Percentiles rank a stretch among this genome's conserved stretches.
These are phyloP conservation scores for Takifugu rubripes DNA, from an alignment of 2,797 vertebrate genomes.

Conservation along the genomic window DNA sequence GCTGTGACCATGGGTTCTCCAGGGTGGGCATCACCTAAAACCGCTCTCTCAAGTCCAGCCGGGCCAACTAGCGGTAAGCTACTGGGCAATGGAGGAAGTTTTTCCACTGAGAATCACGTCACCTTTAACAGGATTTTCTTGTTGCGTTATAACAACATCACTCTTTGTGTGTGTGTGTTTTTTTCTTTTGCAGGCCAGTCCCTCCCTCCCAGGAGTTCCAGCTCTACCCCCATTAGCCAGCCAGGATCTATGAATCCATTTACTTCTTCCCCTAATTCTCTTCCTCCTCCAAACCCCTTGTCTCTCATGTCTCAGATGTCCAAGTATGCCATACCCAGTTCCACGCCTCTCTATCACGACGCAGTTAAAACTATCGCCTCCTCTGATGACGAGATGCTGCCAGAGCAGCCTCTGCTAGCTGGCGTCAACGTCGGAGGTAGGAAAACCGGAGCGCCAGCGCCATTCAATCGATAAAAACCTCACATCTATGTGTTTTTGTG, in stretches of 20 bases:
- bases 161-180: conserved; percentile 17
- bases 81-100: conserved; percentile 71
- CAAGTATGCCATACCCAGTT: conserved; percentile 97
- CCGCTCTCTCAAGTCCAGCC: conserved; percentile 88
- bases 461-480: neutral
- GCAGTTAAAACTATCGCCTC: conserved; percentile 99
- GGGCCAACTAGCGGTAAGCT: conserved; percentile 74
- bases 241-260: conserved; percentile 85
- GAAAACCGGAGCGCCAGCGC: neutral
- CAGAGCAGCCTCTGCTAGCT: conserved; percentile 88
- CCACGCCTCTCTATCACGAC: conserved; percentile 96
- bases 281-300: conserved; percentile 91
- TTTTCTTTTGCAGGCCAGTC: conserved; percentile 66
- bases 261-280: conserved; percentile 85
- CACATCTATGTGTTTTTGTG: neutral
- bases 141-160: conserved; percentile 11
- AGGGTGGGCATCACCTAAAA: conserved; percentile 87
- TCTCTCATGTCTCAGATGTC: conserved; percentile 99
- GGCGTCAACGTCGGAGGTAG: conserved; percentile 87
- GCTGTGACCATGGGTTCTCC: conserved; percentile 88
- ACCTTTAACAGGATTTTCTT: neutral
- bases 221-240: conserved; percentile 84
- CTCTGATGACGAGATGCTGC: conserved; percentile 93
- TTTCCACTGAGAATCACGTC: conserved; percentile 70
- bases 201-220: conserved; percentile 82